Percentiles rank a stretch among this genome's conserved stretches.
These are phyloP conservation scores for Netelia melanura DNA, from an alignment of 2,888 invertebrate genomes.

Conservation along the genomic window DNA sequence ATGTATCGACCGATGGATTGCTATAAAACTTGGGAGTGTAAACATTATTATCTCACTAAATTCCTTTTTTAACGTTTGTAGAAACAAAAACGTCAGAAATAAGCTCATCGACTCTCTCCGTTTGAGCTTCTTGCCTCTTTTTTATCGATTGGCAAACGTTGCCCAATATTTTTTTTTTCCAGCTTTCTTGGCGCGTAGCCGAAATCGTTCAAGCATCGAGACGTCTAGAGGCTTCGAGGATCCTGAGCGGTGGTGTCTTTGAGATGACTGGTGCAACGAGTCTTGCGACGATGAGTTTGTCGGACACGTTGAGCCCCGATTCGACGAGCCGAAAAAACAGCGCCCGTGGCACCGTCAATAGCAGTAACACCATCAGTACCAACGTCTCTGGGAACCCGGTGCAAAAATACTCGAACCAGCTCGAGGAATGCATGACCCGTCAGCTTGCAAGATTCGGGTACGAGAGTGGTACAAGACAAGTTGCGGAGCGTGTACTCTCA, in stretches of 20 bases:
- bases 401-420: conserved; percentile 64
- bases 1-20: no score
- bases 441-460: conserved; percentile 80
- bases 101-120: not conserved
- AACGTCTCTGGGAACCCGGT: not conserved
- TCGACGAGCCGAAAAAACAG: conserved; percentile 25
- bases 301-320: conserved; percentile 25
- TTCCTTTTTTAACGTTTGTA: not conserved
- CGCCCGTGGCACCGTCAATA: not conserved
- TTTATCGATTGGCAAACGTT: not conserved
- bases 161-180: conserved; percentile 43
- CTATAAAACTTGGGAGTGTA: no score
- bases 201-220: conserved; percentile 80
- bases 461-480: conserved; percentile 78
- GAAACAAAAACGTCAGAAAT: not conserved
- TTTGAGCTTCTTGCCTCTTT: not conserved
- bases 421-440: conserved; percentile 80
- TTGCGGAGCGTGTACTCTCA: conserved; percentile 79
- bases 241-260: conserved; percentile 75
- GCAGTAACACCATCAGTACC: not conserved
- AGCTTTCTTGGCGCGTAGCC: conserved; percentile 82
- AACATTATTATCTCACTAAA: not conserved
- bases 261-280: conserved; percentile 49
- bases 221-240: conserved; percentile 78
- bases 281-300: conserved; percentile 60